phyloP scores from a whole-genome alignment of 2,888 invertebrate species.

The Coecobrya sp. region DNA sequence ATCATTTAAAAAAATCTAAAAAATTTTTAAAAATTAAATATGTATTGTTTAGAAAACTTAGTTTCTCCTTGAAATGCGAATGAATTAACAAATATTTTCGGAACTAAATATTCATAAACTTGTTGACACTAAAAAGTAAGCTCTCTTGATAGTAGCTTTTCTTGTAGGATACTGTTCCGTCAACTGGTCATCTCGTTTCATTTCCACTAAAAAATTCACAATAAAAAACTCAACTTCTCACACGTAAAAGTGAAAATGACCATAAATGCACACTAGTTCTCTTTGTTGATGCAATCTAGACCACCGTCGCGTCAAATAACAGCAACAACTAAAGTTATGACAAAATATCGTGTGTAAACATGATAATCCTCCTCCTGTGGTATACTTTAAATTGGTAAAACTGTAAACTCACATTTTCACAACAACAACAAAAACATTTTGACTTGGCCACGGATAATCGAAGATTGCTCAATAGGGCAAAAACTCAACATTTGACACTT shows the following conservation, averaged over 20 bases:
- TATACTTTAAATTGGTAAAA: constrained; percentile 9
- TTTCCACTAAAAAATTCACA: constrained; percentile 5
- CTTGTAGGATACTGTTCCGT: constrained; percentile 52
- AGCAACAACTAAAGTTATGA: constrained; percentile 32
- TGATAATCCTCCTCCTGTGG: constrained; percentile 13
- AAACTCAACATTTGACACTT: constrained; percentile 49
- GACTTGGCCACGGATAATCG: constrained; percentile 75
- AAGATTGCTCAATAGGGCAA: constrained; percentile 77
- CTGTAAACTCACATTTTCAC: constrained; percentile 54
- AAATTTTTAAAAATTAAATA: no score
- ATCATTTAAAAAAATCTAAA: no score
- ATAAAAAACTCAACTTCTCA: constrained; percentile 39
- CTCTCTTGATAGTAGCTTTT: constrained; percentile 24
- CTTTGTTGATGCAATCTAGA: constrained; percentile 28
- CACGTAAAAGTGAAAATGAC: constrained; percentile 54
- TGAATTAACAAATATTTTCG: no score
- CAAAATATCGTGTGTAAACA: constrained; percentile 49
- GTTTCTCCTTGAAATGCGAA: no score
- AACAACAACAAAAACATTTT: constrained; percentile 46
- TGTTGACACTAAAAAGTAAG: neutral
- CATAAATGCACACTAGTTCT: constrained; percentile 31
- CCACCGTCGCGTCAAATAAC: neutral
- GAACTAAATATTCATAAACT: no score
- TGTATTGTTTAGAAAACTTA: no score
- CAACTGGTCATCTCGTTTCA: constrained; percentile 50